Conservation (phyloP, 2,797 vertebrate genomes). For the Oceanodroma leucorhoa region DNA sequence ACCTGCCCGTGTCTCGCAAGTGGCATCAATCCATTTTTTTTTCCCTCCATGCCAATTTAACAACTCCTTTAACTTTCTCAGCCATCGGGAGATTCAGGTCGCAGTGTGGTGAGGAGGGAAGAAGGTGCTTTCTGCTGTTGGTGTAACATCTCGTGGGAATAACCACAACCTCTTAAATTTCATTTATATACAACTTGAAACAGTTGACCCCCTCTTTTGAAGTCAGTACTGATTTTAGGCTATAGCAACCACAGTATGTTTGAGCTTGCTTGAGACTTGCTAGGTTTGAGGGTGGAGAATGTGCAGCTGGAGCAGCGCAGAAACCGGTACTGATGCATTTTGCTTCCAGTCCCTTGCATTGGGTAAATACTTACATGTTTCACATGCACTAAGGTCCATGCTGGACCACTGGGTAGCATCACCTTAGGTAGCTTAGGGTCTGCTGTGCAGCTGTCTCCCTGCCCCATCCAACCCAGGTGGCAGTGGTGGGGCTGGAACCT, state of each 20-base stretch:
- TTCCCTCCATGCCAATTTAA: neutral
- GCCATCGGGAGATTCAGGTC: accelerated
- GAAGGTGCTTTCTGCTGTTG: neutral
- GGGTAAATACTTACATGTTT: neutral
- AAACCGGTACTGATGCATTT: neutral
- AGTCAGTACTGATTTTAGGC: neutral
- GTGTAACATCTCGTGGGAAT: neutral
- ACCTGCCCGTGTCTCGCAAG: neutral
- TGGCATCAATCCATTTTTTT: neutral
- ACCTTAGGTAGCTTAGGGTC: neutral
- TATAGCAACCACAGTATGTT: neutral
- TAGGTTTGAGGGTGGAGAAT: neutral
- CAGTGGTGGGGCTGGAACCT: neutral
- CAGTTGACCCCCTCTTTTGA: neutral
- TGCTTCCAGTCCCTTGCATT: neutral
- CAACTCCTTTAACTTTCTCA: neutral
- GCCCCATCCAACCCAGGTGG: neutral
- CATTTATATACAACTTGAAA: neutral
- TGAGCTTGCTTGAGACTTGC: neutral
- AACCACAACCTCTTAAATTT: neutral
- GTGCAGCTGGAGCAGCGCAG: neutral
- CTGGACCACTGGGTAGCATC: neutral
- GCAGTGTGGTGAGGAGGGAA: neutral
- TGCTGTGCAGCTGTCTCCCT: neutral
- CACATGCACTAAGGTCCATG: accelerated